Conservation (phyloP, 2,888 invertebrate species). For the Emmelina monodactyla region DNA sequence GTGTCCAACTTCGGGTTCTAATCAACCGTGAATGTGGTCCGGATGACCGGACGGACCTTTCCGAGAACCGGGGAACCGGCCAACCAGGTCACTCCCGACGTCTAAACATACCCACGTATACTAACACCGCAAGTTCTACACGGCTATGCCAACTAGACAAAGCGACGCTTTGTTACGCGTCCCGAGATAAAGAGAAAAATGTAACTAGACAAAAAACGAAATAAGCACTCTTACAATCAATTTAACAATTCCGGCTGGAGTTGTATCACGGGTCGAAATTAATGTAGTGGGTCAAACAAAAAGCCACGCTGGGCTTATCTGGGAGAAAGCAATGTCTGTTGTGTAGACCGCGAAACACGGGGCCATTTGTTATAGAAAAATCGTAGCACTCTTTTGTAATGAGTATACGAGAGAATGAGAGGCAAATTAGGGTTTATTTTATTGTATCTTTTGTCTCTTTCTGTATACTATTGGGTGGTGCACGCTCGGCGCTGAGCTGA, state of each 20-base stretch:
- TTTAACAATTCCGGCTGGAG: slow-evolving; percentile 38
- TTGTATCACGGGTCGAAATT: slow-evolving; percentile 45
- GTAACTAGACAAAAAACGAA: slow-evolving; percentile 25
- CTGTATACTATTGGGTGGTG: neutral
- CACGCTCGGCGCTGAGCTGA: slow-evolving; percentile 19
- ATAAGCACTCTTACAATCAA: slow-evolving; percentile 39
- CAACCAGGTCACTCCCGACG: slow-evolving; percentile 27
- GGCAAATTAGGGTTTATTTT: slow-evolving; percentile 6
- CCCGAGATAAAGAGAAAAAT: neutral
- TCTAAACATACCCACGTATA: neutral
- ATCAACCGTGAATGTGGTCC: slow-evolving; percentile 39
- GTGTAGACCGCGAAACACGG: neutral
- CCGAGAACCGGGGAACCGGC: slow-evolving; percentile 22
- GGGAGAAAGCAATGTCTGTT: slow-evolving; percentile 37
- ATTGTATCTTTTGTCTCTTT: slow-evolving; percentile 12
- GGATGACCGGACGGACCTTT: slow-evolving; percentile 29
- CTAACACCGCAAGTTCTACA: slow-evolving; percentile 10
- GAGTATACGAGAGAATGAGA: neutral
- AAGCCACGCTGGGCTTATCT: slow-evolving; percentile 40
- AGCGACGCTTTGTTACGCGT: slow-evolving; percentile 2
- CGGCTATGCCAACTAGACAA: slow-evolving; percentile 6
- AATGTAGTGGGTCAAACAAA: slow-evolving; percentile 50
- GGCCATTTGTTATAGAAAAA: neutral
- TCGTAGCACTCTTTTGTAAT: neutral
- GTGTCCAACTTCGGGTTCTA: slow-evolving; percentile 46